Base-by-base conservation (phyloP, 2,113 vertebrate genomes). In the Pterophyllum scalare region DNA sequence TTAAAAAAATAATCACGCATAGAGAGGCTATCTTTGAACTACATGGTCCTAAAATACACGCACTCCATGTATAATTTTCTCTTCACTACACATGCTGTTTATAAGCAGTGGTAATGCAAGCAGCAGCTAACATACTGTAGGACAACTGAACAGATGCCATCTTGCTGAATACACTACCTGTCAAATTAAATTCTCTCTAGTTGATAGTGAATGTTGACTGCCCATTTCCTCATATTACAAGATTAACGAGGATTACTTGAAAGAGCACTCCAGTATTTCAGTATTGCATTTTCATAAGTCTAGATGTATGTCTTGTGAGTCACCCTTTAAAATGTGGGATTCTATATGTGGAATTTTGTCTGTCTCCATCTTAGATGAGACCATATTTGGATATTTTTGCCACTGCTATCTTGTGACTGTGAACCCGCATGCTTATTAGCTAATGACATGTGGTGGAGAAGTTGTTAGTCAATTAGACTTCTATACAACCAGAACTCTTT, bases 161-260 rank as follows among this genome's bases (percentile, higher is more conserved):
- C 64, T 58, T 57, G 59, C 67, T 77, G 79, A 57, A 81, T 90
- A 84, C 79, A 54, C 13, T 56, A 58, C 70, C 75, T 70, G 83
- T 49, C 77, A 87, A 77, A 80, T 75, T 17, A 74, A 85, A 75
- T 72, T 46, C 38, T 81, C 9, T 28, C 81, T 12, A 35, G 24
- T 24, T 24, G 0, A 46, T 15, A 40, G 70, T 80, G 40, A 22
- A 49, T 40, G 26, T 58, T 59, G 56, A 62, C n/a, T 65, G 59
- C 61, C 28, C 64, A n/a, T 20, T 57, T 65, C n/a, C 17, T 75
- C 59, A 77, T 24, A 17, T 54, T n/a, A 33, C 3, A 10, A 15
- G 58, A 61, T 31, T 31, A 31, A 43, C 8, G 74, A 49, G 3
- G 15, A 17, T 62, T 59, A 58, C 56, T 33, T 43, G 19, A 60